Percentiles rank a stretch among this genome's conserved stretches.
These are phyloP conservation scores for Cacoxenus indagator DNA, from an alignment of 2,888 invertebrate species.

Conservation along the genomic window DNA sequence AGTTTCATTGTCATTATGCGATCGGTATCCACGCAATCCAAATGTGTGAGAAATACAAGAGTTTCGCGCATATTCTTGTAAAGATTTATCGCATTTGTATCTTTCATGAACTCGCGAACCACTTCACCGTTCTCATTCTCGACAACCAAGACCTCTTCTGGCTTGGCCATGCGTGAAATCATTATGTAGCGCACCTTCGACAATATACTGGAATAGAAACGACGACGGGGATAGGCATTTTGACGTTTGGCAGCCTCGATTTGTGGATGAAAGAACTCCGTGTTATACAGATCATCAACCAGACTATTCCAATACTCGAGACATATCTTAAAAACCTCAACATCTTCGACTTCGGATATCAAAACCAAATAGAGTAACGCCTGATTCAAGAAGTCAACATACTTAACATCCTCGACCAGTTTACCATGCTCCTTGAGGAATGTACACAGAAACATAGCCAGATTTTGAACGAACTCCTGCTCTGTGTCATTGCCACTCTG, in stretches of 20 bases:
- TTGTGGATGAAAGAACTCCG: slow-evolving; percentile 78
- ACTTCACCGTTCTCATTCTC: slow-evolving; percentile 99
- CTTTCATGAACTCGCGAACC: slow-evolving; percentile 99
- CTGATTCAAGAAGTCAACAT: slow-evolving; percentile 83
- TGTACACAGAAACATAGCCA: slow-evolving; percentile 96
- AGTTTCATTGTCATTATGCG: slow-evolving; percentile 99
- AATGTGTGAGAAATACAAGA: slow-evolving; percentile 97
- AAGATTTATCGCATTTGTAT: slow-evolving; percentile 98
- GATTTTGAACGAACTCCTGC: slow-evolving; percentile 98
- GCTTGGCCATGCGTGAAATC: slow-evolving; percentile 99
- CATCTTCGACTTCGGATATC: slow-evolving; percentile 98
- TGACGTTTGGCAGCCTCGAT: slow-evolving; percentile 64
- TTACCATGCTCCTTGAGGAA: slow-evolving; percentile 96
- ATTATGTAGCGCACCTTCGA: slow-evolving; percentile 95
- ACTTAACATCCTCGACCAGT: slow-evolving; percentile 85
- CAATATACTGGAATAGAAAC: slow-evolving; percentile 84
- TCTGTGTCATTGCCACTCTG: slow-evolving; percentile 94
- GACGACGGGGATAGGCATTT: slow-evolving; percentile 74
- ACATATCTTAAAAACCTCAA: slow-evolving; percentile 99
- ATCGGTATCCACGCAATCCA: slow-evolving; percentile 98
- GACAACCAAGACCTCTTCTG: slow-evolving; percentile 98
- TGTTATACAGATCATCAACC: slow-evolving; percentile 91
- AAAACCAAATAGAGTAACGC: slow-evolving; percentile 89
- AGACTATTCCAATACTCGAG: slow-evolving; percentile 98
- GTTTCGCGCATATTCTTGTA: slow-evolving; percentile 99